phyloP scores from a whole-genome alignment of 2,797 vertebrate genomes.

The Poecilia picta region DNA sequence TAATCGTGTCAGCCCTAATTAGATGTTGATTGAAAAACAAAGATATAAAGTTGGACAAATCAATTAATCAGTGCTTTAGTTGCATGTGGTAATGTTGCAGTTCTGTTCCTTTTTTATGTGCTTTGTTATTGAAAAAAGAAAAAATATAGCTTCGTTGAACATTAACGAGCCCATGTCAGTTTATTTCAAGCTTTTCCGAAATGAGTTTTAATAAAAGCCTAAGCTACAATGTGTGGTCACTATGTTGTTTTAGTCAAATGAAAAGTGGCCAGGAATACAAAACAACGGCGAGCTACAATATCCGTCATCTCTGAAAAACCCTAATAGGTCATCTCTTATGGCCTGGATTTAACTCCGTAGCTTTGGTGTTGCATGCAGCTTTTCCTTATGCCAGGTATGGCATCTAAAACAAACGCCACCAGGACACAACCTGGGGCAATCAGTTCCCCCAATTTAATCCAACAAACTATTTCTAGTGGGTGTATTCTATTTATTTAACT shows the following conservation, averaged over 20 bases:
- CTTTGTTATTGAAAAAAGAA: neutral
- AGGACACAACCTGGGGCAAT: conserved; percentile 11
- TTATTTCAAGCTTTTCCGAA: neutral
- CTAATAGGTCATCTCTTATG: no score
- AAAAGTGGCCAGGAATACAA: neutral
- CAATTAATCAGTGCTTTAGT: neutral
- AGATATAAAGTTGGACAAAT: neutral
- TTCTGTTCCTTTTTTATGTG: neutral
- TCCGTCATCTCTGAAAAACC: neutral
- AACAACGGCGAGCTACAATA: neutral
- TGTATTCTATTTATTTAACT: neutral
- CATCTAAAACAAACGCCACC: neutral
- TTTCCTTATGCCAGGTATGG: neutral
- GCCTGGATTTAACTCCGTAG: no score
- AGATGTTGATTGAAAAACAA: neutral
- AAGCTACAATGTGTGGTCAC: neutral
- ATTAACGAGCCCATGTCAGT: neutral
- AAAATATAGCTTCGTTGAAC: neutral
- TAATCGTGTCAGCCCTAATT: no score
- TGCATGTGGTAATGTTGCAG: neutral
- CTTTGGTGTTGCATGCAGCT: neutral
- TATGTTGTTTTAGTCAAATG: neutral
- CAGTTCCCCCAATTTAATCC: neutral
- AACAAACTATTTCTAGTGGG: neutral
- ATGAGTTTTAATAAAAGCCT: neutral